Conservation (phyloP, 2,797 vertebrate genomes). For the Leuciscus waleckii region DNA sequence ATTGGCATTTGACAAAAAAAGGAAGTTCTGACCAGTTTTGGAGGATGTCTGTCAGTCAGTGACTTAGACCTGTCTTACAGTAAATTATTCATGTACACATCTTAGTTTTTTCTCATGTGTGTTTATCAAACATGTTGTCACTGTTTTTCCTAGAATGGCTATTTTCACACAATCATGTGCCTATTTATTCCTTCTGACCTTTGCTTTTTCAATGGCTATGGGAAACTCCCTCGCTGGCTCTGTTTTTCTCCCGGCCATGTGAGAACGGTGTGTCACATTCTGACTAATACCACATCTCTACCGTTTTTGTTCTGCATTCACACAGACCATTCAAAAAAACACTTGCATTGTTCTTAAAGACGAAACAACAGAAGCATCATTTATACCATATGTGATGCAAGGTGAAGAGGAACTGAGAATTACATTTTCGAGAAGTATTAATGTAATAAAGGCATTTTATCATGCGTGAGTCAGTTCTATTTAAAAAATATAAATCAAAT, state of each 20-base stretch:
- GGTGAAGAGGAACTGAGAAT: slow-evolving; percentile 14
- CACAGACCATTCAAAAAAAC: slow-evolving; percentile 15
- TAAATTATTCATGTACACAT: slow-evolving; percentile 7
- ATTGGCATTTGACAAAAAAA: not conserved
- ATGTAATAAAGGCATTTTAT: not conserved
- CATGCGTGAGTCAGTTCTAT: not conserved
- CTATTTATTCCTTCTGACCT: slow-evolving; percentile 35
- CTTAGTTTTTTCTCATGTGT: slow-evolving; percentile 15
- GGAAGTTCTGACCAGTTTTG: slow-evolving; percentile 4
- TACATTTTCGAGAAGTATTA: not conserved
- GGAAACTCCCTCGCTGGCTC: slow-evolving; percentile 54
- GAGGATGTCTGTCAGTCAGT: slow-evolving; percentile 1
- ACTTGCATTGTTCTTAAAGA: slow-evolving; percentile 16
- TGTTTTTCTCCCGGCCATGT: slow-evolving; percentile 48
- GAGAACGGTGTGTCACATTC: slow-evolving; percentile 52
- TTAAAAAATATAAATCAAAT: not conserved
- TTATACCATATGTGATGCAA: not conserved
- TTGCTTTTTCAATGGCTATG: slow-evolving; percentile 38
- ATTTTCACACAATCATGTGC: slow-evolving; percentile 49
- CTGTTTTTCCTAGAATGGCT: slow-evolving; percentile 32
- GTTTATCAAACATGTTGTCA: slow-evolving; percentile 2
- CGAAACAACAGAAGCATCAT: not conserved
- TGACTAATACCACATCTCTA: slow-evolving; percentile 50
- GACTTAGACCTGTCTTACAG: slow-evolving; percentile 3
- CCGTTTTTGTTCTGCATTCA: slow-evolving; percentile 45